A percentile compares a stretch with the other conserved stretches of the same genome.
These are phyloP conservation scores for Lagodon rhomboides DNA, from an alignment of 2,797 vertebrate genomes.

Conservation along the genomic window DNA sequence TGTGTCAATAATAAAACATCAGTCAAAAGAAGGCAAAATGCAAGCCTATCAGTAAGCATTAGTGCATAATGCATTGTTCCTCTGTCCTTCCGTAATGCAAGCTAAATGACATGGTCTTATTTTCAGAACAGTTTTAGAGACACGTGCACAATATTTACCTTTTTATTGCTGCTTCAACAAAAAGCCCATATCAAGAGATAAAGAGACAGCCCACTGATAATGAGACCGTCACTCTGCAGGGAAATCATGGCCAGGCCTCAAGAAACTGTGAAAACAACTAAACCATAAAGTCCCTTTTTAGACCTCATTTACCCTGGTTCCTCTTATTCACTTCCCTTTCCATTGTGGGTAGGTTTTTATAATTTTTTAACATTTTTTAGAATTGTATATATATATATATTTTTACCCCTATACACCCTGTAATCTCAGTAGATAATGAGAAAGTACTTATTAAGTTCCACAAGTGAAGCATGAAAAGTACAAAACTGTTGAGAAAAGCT, in stretches of 20 bases:
- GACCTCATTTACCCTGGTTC: background rate
- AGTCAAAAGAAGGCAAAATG: background rate
- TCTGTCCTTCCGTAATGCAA: background rate
- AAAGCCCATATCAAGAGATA: background rate
- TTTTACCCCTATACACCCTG: background rate
- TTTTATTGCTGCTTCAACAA: background rate
- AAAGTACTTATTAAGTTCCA: background rate
- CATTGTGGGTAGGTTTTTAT: background rate
- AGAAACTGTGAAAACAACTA: background rate
- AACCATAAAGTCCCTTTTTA: background rate
- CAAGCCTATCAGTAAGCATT: background rate
- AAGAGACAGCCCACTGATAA: background rate
- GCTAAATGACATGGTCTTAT: background rate
- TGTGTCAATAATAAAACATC: background rate
- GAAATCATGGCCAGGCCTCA: background rate
- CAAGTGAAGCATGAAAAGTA: background rate
- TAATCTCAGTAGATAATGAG: background rate
- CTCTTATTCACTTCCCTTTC: background rate
- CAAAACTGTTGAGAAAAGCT: background rate
- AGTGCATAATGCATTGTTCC: background rate
- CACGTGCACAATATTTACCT: background rate
- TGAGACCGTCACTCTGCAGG: background rate
- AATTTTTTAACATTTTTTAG: no score
- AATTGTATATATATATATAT: no score
- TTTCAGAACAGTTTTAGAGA: background rate